Conservation (phyloP, 1,140 invertebrate genomes). For the Heliconius congener region DNA sequence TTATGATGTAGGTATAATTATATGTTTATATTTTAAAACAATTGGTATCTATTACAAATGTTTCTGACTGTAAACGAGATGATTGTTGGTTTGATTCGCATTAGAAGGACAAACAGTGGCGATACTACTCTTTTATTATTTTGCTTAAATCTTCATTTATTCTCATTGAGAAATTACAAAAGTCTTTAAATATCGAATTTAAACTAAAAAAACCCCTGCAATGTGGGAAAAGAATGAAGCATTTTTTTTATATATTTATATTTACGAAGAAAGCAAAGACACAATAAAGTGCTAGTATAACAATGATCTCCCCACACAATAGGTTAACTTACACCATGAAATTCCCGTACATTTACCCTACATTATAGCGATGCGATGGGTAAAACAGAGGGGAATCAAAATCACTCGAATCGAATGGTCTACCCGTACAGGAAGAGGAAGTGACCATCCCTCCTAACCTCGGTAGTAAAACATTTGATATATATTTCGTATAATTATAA, state of each 20-base stretch:
- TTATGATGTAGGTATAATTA: too few relatives aligned
- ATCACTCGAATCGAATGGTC: slow-evolving; percentile 28
- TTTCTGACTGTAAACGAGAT: too few relatives aligned
- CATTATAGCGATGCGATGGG: neutral
- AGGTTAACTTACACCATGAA: neutral
- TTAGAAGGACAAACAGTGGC: too few relatives aligned
- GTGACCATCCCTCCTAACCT: slow-evolving; percentile 11
- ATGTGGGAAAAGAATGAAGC: too few relatives aligned
- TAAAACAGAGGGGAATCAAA: slow-evolving; percentile 16
- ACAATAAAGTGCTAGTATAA: neutral
- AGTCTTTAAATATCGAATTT: too few relatives aligned
- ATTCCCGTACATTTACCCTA: slow-evolving; percentile 6
- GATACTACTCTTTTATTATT: too few relatives aligned
- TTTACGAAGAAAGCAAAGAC: neutral
- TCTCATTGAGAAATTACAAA: too few relatives aligned
- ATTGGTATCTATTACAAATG: too few relatives aligned
- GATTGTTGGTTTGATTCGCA: too few relatives aligned
- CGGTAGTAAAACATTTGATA: neutral
- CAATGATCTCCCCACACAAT: neutral
- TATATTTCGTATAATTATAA: neutral
- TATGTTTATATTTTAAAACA: too few relatives aligned
- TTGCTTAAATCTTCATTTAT: too few relatives aligned
- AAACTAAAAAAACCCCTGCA: too few relatives aligned
- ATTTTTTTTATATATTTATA: neutral
- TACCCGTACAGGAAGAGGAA: slow-evolving; percentile 28